Evolutionary conservation across 2,888 invertebrate species (phyloP), one percentile per base, ranked within the genome.

Genomic region (Augochlorella aurata): DNA sequence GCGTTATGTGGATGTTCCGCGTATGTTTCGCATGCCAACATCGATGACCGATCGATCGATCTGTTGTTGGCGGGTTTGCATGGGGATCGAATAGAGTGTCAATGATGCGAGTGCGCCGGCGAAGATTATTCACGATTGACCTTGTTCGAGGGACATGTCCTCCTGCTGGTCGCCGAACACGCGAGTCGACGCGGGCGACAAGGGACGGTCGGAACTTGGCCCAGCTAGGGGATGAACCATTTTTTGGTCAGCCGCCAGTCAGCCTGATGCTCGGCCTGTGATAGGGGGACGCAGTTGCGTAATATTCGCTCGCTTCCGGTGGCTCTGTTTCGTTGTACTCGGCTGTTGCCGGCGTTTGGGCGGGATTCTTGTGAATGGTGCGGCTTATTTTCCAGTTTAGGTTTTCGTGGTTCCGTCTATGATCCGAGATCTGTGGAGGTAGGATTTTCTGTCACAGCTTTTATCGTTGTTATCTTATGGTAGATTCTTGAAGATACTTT

Each of bases 1-100:
- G 38, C 38, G 38, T 38, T 38, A 38, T 7, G 29, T n/a, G 63
- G 63, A 44, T 65, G 18, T 38, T 5, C 18, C 44, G 9, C 52
- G 52, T 29, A 24, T 49, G 45, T 21, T 21, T 63, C 49, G 52
- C 16, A 16, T 38, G 18, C 8, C 44, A 7, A 5, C 21, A 10
- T 21, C 29, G 54, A 44, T 18, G 7, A 65, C 73, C 63, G 24
- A 69, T 69, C 71, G 77, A 68, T 49, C n/a, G 49, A 65, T 52
- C 54, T 52, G n/a, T 52, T 45, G 47, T 66, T 44, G 68, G 47
- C 16, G 14, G 38, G 38, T 74, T 58, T 65, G 63, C 61, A 72
- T 72, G 49, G 72, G 61, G 54, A 47, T 58, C n/a, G 45, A 21
- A 24, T 45, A 4, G 74, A 24, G 61, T 75, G 47, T 38, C 65